A percentile compares a stretch with the other conserved stretches of the same genome.
Conservation (phyloP, 2,888 invertebrate species). For the Meteorus cinctellus region DNA sequence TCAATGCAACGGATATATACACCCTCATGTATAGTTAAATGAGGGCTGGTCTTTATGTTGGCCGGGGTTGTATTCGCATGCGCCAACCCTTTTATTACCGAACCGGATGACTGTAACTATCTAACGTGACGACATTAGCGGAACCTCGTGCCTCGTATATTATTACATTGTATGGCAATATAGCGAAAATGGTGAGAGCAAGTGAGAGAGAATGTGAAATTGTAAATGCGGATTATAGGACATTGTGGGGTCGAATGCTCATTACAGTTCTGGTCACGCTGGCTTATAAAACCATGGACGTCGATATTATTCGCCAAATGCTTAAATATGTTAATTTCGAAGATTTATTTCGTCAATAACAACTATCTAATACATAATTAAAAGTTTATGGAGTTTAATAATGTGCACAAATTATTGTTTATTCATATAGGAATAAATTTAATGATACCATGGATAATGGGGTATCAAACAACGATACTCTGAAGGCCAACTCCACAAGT, state of each 20-base stretch:
- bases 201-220: slow-evolving; percentile 16
- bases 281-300: slow-evolving; percentile 23
- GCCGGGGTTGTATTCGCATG: slow-evolving; percentile 51
- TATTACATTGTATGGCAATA: slow-evolving; percentile 53
- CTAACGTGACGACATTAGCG: slow-evolving; percentile 69
- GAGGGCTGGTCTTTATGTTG: slow-evolving; percentile 58
- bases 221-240: slow-evolving; percentile 43
- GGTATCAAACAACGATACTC: background rate
- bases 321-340: slow-evolving; percentile 25
- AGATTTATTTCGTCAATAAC: slow-evolving; percentile 6
- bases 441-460: background rate
- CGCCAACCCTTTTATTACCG: slow-evolving; percentile 67
- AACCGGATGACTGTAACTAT: slow-evolving; percentile 68
- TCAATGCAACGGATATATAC: slow-evolving; percentile 38
- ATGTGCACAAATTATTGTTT: background rate
- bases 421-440: background rate
- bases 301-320: slow-evolving; percentile 28
- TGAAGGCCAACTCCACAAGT: background rate
- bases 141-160: slow-evolving; percentile 61
- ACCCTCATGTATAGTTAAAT: slow-evolving; percentile 39
- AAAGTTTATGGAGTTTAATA: background rate
- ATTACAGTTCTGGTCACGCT: slow-evolving; percentile 45
- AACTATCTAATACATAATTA: background rate
- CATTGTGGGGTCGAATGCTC: slow-evolving; percentile 41
- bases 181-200: slow-evolving; percentile 1